A percentile compares a stretch with the other conserved stretches of the same genome.
Evolutionary conservation across 2,797 vertebrate genomes (phyloP).

Genomic region (Gadopsis bispinosus): DNA sequence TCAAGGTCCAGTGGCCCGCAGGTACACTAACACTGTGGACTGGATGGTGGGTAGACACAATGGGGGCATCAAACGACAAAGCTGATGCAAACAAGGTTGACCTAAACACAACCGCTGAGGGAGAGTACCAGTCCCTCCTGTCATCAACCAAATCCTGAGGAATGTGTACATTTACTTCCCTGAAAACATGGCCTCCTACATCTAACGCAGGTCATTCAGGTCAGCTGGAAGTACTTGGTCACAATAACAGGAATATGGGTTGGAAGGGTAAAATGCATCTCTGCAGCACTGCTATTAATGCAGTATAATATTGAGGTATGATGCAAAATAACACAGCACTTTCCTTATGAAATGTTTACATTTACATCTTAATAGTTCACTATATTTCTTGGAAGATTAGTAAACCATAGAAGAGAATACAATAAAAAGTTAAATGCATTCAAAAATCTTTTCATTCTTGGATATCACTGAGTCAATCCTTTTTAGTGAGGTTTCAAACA

Average conservation of each 20-base stretch:
- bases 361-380: neutral
- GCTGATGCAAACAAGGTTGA: constrained; percentile 87
- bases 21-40: constrained; percentile 80
- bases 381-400: neutral
- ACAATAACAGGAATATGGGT: neutral
- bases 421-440: neutral
- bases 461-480: neutral
- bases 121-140: constrained; percentile 77
- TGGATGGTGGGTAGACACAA: constrained; percentile 68
- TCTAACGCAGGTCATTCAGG: constrained; percentile 9
- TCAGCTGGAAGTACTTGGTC: neutral
- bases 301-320: neutral
- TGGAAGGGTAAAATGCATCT: neutral
- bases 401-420: neutral
- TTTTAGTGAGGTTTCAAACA: constrained; percentile 10
- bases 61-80: constrained; percentile 81
- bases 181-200: constrained; percentile 16
- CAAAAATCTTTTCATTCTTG: constrained; percentile 15
- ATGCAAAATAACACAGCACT: neutral
- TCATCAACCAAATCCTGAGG: constrained; percentile 12
- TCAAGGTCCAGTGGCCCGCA: constrained; percentile 78
- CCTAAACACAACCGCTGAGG: constrained; percentile 88
- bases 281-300: neutral
- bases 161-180: constrained; percentile 35
- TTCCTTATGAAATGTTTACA: neutral